Base-by-base conservation (phyloP, 2,113 vertebrate species). In the Henicopernis longicauda region DNA sequence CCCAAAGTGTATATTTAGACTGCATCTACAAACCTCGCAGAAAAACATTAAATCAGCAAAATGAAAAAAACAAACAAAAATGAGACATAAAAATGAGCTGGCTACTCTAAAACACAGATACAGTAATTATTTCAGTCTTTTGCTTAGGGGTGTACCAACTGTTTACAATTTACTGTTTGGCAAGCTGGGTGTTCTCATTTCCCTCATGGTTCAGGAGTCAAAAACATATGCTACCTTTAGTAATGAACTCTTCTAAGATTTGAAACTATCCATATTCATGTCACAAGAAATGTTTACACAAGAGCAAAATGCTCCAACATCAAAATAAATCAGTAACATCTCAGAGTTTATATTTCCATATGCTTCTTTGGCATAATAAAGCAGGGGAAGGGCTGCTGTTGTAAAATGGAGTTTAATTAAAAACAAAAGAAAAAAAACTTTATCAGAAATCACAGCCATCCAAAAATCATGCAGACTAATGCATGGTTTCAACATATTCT, bases 271-370 rank as follows among this genome's bases (percentile, higher is more conserved):
- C 95, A 98, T 98, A 98, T 98, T 98, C 95, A 97, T 97, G 97
- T 98, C 98, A 98, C 88, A 96, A 96, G 96, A 97, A 98, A 97
- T 98, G 96, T 98, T 98, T 98, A 97, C 96, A 97, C 96, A 94
- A 97, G 82, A 98, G 97, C 96, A 98, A 98, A 98, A 98, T 97
- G 96, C 96, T 97, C 86, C 90, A 97, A 95, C 95, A 97, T 97
- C 97, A 96, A 97, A 98, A 98, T 98, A 98, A 98, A 98, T 98
- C 96, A 98, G 98, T 97, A 97, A 96, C 94, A 97, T 96, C 97
- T 98, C 97, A 95, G 92, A 97, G 95, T 97, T 97, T 97, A 97
- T 97, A 97, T 97, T 98, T 98, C 97, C 97, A 97, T 97, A 97
- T 98, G 97, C 92, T 98, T 97, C 93, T 93, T 97, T 95, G 95